Conservation (phyloP, 2,888 invertebrate species). For the Agriotes lineatus region DNA sequence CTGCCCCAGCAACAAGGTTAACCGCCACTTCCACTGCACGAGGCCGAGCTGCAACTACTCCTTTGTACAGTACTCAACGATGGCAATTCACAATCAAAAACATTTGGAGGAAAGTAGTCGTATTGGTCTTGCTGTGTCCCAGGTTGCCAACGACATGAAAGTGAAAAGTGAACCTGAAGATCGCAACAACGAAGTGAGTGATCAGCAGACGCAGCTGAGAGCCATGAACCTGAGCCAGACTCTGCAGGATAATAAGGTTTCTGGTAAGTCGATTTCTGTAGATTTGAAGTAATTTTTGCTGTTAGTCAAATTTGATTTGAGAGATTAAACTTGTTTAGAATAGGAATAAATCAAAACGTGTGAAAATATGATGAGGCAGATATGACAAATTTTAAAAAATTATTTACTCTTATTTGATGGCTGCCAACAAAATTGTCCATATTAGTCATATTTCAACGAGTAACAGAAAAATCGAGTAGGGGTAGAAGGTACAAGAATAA, state of each 20-base stretch:
- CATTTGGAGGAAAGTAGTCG: conserved; percentile 66
- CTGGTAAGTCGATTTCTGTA: conserved; percentile 56
- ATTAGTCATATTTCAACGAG: no score
- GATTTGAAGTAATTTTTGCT: no score
- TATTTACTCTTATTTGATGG: no score
- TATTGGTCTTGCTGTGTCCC: conserved; percentile 36
- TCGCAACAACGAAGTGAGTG: conserved; percentile 38
- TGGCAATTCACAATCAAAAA: conserved; percentile 79
- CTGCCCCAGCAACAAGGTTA: conserved; percentile 79
- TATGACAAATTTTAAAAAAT: no score
- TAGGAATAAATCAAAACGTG: no score
- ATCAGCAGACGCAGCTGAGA: conserved; percentile 52
- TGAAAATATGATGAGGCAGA: no score
- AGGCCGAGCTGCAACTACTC: conserved; percentile 78
- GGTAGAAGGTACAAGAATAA: no score
- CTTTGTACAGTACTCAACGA: conserved; percentile 80
- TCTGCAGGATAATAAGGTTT: conserved; percentile 58
- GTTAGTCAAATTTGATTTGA: no score
- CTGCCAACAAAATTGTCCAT: no score
- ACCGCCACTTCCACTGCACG: conserved; percentile 83
- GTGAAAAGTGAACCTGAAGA: conserved; percentile 57
- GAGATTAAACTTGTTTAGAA: no score
- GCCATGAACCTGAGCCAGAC: conserved; percentile 62
- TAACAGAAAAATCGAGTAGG: no score
- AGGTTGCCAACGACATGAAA: conserved; percentile 51